Evolutionary conservation across 2,113 vertebrate genomes (phyloP).

Genomic region (Ptilonorhynchus violaceus): DNA sequence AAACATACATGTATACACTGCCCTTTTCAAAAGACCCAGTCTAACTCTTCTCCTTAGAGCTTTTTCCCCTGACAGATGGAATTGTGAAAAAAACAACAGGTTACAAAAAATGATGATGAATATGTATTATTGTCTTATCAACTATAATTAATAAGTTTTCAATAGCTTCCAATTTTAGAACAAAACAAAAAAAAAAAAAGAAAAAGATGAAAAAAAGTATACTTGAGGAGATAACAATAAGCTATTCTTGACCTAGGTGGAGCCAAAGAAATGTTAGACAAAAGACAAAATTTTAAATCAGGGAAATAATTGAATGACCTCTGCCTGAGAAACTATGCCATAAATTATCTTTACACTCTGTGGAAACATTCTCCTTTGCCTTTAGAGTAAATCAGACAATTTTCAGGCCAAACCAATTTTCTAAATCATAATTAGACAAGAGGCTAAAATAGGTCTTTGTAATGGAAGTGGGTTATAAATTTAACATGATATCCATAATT

Average conservation of each 20-base stretch:
- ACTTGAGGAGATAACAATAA: neutral
- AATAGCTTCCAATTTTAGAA: neutral
- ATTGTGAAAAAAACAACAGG: neutral
- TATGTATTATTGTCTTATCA: neutral
- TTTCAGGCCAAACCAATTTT: constrained; percentile 67
- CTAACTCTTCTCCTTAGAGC: neutral
- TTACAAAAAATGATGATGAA: neutral
- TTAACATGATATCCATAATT: constrained; percentile 62
- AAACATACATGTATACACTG: neutral
- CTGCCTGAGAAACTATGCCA: constrained; percentile 33
- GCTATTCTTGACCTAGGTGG: neutral
- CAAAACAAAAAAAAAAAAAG: neutral
- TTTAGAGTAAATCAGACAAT: constrained; percentile 63
- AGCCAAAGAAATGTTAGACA: constrained; percentile 9
- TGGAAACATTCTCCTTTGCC: constrained; percentile 53
- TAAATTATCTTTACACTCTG: constrained; percentile 61
- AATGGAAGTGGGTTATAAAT: constrained; percentile 64
- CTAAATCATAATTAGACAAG: constrained; percentile 64
- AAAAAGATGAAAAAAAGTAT: fast-evolving
- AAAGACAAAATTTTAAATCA: constrained; percentile 35
- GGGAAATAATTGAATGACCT: constrained; percentile 56
- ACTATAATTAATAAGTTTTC: neutral
- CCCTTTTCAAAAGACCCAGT: neutral
- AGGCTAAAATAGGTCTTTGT: constrained; percentile 50
- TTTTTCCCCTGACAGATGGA: neutral